Evolutionary conservation across 2,888 invertebrate species (phyloP), one percentile per base, ranked within the genome.

Genomic region (Trichopria drosophilae): DNA sequence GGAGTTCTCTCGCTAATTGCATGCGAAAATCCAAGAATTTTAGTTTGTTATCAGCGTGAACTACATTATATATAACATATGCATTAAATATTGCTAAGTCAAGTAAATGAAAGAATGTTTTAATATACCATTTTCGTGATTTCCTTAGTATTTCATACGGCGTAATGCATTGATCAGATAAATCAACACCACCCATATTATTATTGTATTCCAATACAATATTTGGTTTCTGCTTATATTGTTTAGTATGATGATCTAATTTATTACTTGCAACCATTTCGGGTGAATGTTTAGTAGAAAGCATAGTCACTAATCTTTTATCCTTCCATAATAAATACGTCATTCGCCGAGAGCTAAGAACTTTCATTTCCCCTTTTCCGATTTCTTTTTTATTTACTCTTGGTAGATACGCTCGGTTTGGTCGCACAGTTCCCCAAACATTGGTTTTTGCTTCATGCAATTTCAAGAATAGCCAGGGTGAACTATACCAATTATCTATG

Each of bases 151-250:
- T 36, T 26, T 36, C 37, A 36, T 46, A 46, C n/a, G 37, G 26
- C 3, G 23, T 35, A 19, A 31, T 18, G 39, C 35, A 29, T 32
- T 51, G 51, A 45, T 51, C 39, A 12, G 39, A 29, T 45, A 36
- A 28, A 44, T 51, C 44, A 6, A 45, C 44, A 20, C 39, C 29
- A 15, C 44, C 39, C 44, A 51, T 50, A 45, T 51, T 51, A 31
- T 51, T 26, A 31, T 45, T 51, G 31, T 51, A 45, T 9, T 34
- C 24, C n/a, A 45, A 24, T 29, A 51, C 39, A 29, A 51, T 29
- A 31, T 51, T 51, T 39, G 43, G 39, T 15, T 51, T 51, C 15
- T 23, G 15, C n/a, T 22, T 32, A 39, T 47, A 29, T 7, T 39
- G 10, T 47, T 40, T 40, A 22, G 39, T 47, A 19, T 12, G 47